phyloP scores from a whole-genome alignment of 2,888 invertebrate species.

The Biston stratarius region DNA sequence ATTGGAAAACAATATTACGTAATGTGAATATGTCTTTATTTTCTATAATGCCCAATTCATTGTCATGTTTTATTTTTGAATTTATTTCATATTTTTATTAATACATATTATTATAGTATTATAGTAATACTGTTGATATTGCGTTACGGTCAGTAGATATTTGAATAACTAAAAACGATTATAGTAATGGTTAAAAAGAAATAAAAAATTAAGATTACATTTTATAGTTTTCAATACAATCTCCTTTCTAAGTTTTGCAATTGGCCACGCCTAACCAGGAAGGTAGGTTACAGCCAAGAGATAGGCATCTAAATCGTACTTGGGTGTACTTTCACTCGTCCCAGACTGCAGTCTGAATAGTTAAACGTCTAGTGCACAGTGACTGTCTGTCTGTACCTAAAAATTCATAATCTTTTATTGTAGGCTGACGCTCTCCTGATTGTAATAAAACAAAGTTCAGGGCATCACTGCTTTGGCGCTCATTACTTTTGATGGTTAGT shows the following conservation, averaged over 20 bases:
- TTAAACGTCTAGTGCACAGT: background rate
- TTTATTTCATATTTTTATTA: too few species aligned
- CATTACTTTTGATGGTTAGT: too few species aligned
- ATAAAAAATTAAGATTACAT: background rate
- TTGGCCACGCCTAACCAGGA: background rate
- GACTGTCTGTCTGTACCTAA: background rate
- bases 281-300: background rate
- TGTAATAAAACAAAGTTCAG: too few species aligned
- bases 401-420: too few species aligned
- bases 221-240: background rate
- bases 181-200: background rate
- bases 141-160: too few species aligned
- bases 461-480: too few species aligned
- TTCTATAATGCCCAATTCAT: too few species aligned
- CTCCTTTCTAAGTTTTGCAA: slow-evolving; percentile 8
- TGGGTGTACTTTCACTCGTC: slow-evolving; percentile 1
- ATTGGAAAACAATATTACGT: background rate
- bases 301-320: background rate
- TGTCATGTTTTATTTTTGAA: too few species aligned
- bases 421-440: too few species aligned
- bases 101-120: too few species aligned
- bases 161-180: too few species aligned
- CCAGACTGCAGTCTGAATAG: background rate
- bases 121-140: too few species aligned
- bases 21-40: background rate